Evolutionary conservation across 2,888 invertebrate species (phyloP).

Genomic region (Invenusta paracnida): DNA sequence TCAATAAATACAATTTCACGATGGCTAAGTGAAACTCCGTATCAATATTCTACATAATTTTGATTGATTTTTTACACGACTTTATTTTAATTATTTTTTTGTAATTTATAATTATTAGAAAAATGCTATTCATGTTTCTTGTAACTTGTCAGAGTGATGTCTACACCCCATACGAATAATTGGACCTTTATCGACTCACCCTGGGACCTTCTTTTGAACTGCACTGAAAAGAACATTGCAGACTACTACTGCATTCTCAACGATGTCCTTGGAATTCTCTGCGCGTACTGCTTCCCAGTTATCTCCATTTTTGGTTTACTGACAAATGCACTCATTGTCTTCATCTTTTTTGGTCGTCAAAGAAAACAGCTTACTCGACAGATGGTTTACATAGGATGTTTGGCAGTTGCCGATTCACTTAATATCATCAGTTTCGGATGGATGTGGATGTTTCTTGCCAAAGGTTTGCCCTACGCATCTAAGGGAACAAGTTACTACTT

Average conservation of each 20-base stretch:
- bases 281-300: conserved; percentile 3
- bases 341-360: neutral
- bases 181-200: conserved; percentile 30
- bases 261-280: conserved; percentile 13
- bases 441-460: conserved; percentile 33
- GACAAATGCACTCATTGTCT: conserved; percentile 3
- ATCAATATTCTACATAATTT: no score
- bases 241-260: neutral
- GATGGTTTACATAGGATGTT: neutral
- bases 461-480: conserved; percentile 31
- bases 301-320: neutral
- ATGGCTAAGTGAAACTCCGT: no score
- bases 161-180: neutral
- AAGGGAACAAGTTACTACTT: conserved; percentile 4
- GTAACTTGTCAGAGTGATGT: neutral
- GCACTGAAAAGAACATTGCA: neutral
- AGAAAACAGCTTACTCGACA: neutral
- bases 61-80: no score
- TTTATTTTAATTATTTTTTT: no score
- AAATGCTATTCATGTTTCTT: no score
- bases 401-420: conserved; percentile 17
- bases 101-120: no score
- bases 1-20: no score
- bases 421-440: conserved; percentile 29
- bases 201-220: neutral